A percentile compares a stretch with the other conserved stretches of the same genome.
phyloP scores from a whole-genome alignment of 2,797 vertebrate genomes.

The Sus cebifrons region DNA sequence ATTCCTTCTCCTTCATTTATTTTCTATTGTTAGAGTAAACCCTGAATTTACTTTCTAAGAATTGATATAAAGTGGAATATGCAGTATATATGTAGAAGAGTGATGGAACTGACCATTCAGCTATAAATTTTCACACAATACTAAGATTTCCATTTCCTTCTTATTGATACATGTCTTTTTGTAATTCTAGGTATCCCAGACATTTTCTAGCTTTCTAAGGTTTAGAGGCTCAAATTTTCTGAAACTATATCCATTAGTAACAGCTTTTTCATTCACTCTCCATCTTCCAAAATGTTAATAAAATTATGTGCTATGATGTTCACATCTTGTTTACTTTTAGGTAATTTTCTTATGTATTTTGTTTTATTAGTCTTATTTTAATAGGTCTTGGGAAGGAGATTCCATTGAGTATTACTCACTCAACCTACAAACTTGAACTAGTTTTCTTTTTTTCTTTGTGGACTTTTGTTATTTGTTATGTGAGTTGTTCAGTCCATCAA shows the following conservation, averaged over 20 bases:
- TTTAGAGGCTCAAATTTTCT: background rate
- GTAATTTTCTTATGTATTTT: background rate
- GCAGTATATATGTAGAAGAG: background rate
- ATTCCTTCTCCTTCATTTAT: background rate
- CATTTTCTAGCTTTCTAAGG: background rate
- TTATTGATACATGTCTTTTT: background rate
- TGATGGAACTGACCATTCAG: background rate
- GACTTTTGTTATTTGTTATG: background rate
- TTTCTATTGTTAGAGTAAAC: background rate
- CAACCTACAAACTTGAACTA: background rate
- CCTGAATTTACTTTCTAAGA: background rate
- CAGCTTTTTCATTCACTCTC: background rate
- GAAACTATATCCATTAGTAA: background rate
- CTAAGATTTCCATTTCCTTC: background rate
- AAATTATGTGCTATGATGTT: background rate
- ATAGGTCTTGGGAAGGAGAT: background rate
- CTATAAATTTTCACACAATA: background rate
- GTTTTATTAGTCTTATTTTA: background rate
- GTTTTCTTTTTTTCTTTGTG: background rate
- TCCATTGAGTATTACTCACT: background rate
- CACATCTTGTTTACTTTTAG: background rate
- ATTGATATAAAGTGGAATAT: background rate
- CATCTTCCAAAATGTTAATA: background rate
- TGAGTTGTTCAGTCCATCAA: background rate
- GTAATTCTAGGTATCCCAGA: background rate